phyloP scores from a whole-genome alignment of 2,113 vertebrate species.

The Carassius gibelio region DNA sequence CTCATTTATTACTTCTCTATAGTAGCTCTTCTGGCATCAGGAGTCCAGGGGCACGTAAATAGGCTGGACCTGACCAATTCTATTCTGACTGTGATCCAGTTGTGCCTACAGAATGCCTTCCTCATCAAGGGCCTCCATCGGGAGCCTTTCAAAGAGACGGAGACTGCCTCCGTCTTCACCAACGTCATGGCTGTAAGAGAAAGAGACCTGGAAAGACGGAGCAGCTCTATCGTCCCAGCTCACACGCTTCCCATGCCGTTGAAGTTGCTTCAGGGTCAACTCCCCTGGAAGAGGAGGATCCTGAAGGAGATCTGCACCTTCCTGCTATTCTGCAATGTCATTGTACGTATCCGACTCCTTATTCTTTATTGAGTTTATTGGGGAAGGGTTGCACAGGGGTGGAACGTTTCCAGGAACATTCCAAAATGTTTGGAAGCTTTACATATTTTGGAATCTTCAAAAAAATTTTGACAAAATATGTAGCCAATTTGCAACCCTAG shows the following conservation, averaged over 20 bases:
- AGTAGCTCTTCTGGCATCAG: constrained; percentile 82
- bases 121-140: constrained; percentile 92
- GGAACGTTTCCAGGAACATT: no score
- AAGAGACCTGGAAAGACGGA: constrained; percentile 53
- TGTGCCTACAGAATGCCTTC: constrained; percentile 91
- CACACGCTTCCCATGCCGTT: constrained; percentile 26
- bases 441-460: no score
- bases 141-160: constrained; percentile 73
- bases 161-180: constrained; percentile 61
- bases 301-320: constrained; percentile 88
- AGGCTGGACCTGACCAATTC: constrained; percentile 79
- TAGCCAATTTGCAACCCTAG: no score
- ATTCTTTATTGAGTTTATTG: not conserved
- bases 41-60: constrained; percentile 67
- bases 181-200: constrained; percentile 74
- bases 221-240: constrained; percentile 47
- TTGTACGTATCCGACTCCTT: constrained; percentile 79
- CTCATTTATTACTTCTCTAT: constrained; percentile 91
- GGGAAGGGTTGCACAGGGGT: no score
- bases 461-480: no score
- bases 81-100: constrained; percentile 85
- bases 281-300: constrained; percentile 82
- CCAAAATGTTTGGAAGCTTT: no score
- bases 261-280: constrained; percentile 36
- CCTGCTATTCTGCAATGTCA: constrained; percentile 86